Evolutionary conservation across 1,140 invertebrate genomes (phyloP).

Genomic region (Tigriopus japonicus): DNA sequence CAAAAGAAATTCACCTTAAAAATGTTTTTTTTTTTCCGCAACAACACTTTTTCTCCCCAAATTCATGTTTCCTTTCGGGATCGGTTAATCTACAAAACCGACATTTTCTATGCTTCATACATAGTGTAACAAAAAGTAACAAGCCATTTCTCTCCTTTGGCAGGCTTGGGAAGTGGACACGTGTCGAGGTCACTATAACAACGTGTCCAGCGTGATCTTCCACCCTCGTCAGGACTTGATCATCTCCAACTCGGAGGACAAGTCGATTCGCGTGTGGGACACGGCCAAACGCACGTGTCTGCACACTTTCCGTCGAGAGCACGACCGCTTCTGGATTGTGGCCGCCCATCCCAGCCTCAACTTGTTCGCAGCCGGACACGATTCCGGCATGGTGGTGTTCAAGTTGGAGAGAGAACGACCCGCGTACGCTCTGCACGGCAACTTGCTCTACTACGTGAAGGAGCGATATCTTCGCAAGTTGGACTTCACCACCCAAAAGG

Average conservation of each 20-base stretch:
- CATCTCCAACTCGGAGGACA: slow-evolving; percentile 93
- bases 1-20: too few species aligned
- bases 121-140: too few species aligned
- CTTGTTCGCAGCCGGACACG: slow-evolving; percentile 72
- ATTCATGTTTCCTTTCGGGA: too few species aligned
- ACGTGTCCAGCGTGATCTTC: slow-evolving; percentile 93
- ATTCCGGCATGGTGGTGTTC: slow-evolving; percentile 71
- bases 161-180: slow-evolving; percentile 99
- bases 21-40: too few species aligned
- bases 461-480: slow-evolving; percentile 73
- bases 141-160: too few species aligned
- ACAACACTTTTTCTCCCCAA: too few species aligned
- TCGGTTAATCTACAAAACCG: too few species aligned
- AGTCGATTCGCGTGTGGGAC: slow-evolving; percentile 95
- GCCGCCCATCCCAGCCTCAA: slow-evolving; percentile 55
- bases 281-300: slow-evolving; percentile 93
- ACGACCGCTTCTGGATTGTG: slow-evolving; percentile 87
- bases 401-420: slow-evolving; percentile 86
- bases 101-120: too few species aligned
- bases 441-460: slow-evolving; percentile 90
- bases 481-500: slow-evolving; percentile 82
- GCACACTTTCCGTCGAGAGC: slow-evolving; percentile 82
- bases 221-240: slow-evolving; percentile 94
- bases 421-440: slow-evolving; percentile 80
- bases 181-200: slow-evolving; percentile 96